Evolutionary conservation across 2,797 vertebrate genomes (phyloP).

Genomic region (Arremon aurantiirostris): DNA sequence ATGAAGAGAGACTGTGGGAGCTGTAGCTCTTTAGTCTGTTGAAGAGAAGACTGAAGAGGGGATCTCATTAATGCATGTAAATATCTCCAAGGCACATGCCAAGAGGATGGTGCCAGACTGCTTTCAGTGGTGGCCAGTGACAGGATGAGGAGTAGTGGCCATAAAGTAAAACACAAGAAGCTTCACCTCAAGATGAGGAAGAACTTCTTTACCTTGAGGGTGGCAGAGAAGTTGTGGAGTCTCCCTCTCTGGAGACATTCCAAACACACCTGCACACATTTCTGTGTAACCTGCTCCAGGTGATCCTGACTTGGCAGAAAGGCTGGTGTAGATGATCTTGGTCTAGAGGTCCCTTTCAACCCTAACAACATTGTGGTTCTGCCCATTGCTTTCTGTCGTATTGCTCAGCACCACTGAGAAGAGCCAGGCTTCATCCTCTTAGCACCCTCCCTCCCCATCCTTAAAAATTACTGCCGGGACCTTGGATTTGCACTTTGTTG

Average conservation of each 20-base stretch:
- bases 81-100: accelerated
- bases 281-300: not conserved
- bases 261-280: not conserved
- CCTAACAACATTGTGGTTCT: not conserved
- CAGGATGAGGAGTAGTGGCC: not conserved
- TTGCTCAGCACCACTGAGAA: not conserved
- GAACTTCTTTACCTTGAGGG: not conserved
- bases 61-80: not conserved
- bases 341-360: not conserved
- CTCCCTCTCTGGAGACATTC: not conserved
- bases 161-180: not conserved
- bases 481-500: not conserved
- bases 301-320: not conserved
- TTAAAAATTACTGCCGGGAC: not conserved
- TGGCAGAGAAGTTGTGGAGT: accelerated
- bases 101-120: not conserved
- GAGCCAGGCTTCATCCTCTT: not conserved
- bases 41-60: not conserved
- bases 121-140: not conserved
- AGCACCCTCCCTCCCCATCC: not conserved
- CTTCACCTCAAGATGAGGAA: not conserved
- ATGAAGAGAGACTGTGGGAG: not conserved
- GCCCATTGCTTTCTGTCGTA: not conserved
- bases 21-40: not conserved
- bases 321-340: not conserved